Evolutionary conservation across 2,888 invertebrate genomes (phyloP).

Genomic region (Apotomis capreana): DNA sequence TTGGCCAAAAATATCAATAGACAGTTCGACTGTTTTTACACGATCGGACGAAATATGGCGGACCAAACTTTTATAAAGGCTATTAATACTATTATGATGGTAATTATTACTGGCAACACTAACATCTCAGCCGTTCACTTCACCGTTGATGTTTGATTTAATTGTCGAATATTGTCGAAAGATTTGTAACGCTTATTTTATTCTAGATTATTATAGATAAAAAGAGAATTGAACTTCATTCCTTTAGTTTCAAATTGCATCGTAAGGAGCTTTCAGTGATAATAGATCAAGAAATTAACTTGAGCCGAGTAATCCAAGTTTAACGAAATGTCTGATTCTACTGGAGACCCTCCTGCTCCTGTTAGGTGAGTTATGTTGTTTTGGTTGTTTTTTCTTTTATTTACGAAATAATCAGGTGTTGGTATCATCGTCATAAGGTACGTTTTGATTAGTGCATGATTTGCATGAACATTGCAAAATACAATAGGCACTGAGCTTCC

Average conservation of each 20-base stretch:
- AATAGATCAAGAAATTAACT: background rate
- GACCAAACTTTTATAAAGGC: too few species aligned
- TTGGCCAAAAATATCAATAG: background rate
- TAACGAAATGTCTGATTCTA: slow-evolving; percentile 44
- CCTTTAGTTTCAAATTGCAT: background rate
- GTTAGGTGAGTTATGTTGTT: slow-evolving; percentile 40
- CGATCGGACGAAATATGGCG: too few species aligned
- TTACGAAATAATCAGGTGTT: too few species aligned
- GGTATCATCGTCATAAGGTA: too few species aligned
- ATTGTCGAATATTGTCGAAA: slow-evolving; percentile 3
- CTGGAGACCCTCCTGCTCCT: slow-evolving; percentile 33
- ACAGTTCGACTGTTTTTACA: background rate
- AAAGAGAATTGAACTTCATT: too few species aligned
- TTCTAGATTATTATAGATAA: too few species aligned
- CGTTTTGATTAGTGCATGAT: too few species aligned
- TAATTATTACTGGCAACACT: background rate
- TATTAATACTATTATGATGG: too few species aligned
- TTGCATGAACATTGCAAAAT: too few species aligned
- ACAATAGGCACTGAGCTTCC: too few species aligned
- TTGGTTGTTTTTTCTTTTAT: too few species aligned
- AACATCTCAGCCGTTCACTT: background rate
- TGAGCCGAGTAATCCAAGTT: background rate
- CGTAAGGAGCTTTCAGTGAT: background rate
- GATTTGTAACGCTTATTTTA: slow-evolving; percentile 4
- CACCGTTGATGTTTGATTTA: slow-evolving; percentile 12